A percentile compares a stretch with the other conserved stretches of the same genome.
These are phyloP conservation scores for Papilio protenor DNA, from an alignment of 2,888 invertebrate genomes.

Conservation along the genomic window DNA sequence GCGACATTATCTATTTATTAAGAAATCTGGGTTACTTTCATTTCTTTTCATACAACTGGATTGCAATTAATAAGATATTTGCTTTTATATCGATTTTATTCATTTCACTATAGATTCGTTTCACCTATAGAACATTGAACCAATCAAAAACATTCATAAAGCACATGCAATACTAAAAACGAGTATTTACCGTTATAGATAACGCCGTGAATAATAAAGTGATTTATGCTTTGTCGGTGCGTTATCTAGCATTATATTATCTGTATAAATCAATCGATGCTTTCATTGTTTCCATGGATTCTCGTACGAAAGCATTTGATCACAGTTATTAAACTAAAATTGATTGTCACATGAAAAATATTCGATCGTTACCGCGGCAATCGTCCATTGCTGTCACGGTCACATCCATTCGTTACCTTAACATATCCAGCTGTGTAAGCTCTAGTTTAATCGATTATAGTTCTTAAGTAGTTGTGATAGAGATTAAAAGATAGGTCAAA, in stretches of 20 bases:
- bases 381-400: slow-evolving; percentile 74
- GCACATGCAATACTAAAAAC: slow-evolving; percentile 1
- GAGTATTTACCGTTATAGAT: slow-evolving; percentile 38
- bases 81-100: not conserved
- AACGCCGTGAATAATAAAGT: slow-evolving; percentile 39
- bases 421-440: slow-evolving; percentile 49
- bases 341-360: slow-evolving; percentile 74
- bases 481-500: slow-evolving; percentile 41
- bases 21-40: slow-evolving; percentile 6
- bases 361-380: slow-evolving; percentile 70
- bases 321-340: slow-evolving; percentile 60
- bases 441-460: slow-evolving; percentile 48
- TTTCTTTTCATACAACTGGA: slow-evolving; percentile 20
- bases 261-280: slow-evolving; percentile 27
- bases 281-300: slow-evolving; percentile 41
- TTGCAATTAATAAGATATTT: not conserved
- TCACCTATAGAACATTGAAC: not conserved
- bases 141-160: not conserved
- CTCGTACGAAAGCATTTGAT: slow-evolving; percentile 24
- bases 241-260: slow-evolving; percentile 38
- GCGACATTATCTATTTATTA: not conserved
- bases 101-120: not conserved
- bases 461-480: slow-evolving; percentile 53
- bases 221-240: slow-evolving; percentile 43
- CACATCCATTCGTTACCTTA: slow-evolving; percentile 69